Evolutionary conservation across 2,797 vertebrate genomes (phyloP).

Genomic region (Oreochromis mossambicus): DNA sequence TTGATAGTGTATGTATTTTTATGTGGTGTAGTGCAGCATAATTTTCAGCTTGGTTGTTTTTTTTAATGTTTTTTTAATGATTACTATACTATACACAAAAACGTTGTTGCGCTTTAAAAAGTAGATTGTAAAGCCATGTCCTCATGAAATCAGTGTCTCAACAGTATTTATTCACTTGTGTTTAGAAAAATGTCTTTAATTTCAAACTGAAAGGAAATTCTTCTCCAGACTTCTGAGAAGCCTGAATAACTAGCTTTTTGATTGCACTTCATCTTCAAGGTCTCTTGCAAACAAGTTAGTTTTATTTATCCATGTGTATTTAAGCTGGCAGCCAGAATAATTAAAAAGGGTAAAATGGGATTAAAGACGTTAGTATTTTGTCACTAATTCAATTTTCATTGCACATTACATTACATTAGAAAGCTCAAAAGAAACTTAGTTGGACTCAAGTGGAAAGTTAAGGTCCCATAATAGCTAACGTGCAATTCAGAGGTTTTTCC

Average conservation of each 20-base stretch:
- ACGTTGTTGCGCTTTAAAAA: not conserved
- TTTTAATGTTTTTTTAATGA: not conserved
- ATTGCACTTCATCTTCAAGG: not conserved
- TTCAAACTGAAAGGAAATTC: not conserved
- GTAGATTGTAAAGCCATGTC: not conserved
- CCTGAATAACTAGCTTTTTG: not conserved
- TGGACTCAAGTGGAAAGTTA: slow-evolving; percentile 27
- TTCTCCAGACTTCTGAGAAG: not conserved
- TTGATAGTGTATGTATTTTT: not conserved
- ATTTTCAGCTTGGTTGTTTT: not conserved
- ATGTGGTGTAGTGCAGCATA: not conserved
- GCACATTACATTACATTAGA: not conserved
- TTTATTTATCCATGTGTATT: not conserved
- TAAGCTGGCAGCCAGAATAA: not conserved
- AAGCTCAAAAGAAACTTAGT: slow-evolving; percentile 29
- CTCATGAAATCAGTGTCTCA: not conserved
- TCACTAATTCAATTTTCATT: not conserved
- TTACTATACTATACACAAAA: not conserved
- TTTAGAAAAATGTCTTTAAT: not conserved
- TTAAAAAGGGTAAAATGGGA: not conserved
- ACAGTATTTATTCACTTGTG: not conserved
- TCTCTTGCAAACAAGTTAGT: not conserved
- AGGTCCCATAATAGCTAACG: slow-evolving; percentile 25
- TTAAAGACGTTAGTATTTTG: not conserved
- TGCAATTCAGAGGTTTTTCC: slow-evolving; percentile 22